Percentiles rank a stretch among this genome's conserved stretches.
These are phyloP conservation scores for Leptatherina wallacei DNA, from an alignment of 2,797 vertebrate genomes.

Conservation along the genomic window DNA sequence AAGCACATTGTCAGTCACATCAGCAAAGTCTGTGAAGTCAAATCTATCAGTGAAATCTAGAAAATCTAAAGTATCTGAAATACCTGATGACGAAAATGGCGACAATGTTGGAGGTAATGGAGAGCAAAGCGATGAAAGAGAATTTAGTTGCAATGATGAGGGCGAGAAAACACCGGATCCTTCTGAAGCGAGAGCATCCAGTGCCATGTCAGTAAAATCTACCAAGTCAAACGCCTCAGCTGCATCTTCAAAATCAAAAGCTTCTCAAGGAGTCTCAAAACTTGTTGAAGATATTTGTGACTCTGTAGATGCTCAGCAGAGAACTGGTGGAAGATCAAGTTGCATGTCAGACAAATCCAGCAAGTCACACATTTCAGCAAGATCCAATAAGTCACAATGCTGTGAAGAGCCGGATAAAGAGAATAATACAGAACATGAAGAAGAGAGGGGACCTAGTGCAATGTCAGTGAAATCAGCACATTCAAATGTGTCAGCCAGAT, in stretches of 20 bases:
- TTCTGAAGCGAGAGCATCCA: slow-evolving; percentile 42
- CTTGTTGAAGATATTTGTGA: slow-evolving; percentile 6
- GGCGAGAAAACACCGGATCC: slow-evolving; percentile 1
- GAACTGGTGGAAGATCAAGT: slow-evolving; percentile 35
- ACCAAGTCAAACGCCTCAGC: slow-evolving; percentile 62
- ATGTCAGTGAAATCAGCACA: slow-evolving; percentile 56
- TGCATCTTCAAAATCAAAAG: slow-evolving; percentile 42
- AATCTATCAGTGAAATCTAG: slow-evolving; percentile 53
- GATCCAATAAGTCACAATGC: slow-evolving; percentile 22
- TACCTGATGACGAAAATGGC: slow-evolving; percentile 10
- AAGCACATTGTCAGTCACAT: slow-evolving; percentile 62
- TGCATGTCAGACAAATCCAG: slow-evolving; percentile 42
- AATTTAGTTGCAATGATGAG: neutral
- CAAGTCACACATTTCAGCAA: slow-evolving; percentile 40
- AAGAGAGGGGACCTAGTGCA: slow-evolving; percentile 41
- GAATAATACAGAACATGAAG: slow-evolving; percentile 5
- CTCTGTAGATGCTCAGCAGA: slow-evolving; percentile 14
- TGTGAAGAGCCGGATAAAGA: slow-evolving; percentile 9
- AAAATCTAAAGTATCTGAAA: slow-evolving; percentile 40
- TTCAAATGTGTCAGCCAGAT: slow-evolving; percentile 46
- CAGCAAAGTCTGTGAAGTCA: slow-evolving; percentile 59
- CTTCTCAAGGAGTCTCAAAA: slow-evolving; percentile 14
- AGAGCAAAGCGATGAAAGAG: slow-evolving; percentile 26
- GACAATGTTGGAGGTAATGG: neutral
- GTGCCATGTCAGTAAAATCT: slow-evolving; percentile 56